Conservation (phyloP, 2,888 invertebrate genomes). For the Pristionchus entomophagus region DNA sequence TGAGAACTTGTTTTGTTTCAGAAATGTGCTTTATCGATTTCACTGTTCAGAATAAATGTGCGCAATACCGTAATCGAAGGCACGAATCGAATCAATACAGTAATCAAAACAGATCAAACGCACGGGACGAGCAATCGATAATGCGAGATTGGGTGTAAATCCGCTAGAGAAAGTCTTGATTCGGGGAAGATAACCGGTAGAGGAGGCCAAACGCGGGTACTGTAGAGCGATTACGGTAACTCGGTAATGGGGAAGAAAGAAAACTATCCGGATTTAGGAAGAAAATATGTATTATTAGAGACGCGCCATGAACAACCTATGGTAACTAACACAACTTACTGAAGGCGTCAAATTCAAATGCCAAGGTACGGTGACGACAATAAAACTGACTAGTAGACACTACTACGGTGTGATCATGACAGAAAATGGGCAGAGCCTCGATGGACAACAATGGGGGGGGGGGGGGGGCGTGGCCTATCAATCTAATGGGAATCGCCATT, state of each 20-base stretch:
- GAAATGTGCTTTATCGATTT: constrained; percentile 12
- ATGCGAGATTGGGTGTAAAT: constrained; percentile 22
- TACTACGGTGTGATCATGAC: constrained; percentile 17
- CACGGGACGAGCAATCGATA: constrained; percentile 19
- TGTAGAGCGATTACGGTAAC: constrained; percentile 9
- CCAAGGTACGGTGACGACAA: constrained; percentile 11
- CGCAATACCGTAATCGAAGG: constrained; percentile 24
- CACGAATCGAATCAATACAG: constrained; percentile 34
- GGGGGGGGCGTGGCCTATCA: background rate
- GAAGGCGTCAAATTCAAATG: background rate
- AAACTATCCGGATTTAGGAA: background rate
- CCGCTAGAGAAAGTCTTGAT: constrained; percentile 32
- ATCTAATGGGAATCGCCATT: constrained; percentile 40
- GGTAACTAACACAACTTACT: background rate
- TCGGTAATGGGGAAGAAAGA: background rate
- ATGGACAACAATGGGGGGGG: constrained; percentile 11
- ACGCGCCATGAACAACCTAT: constrained; percentile 10
- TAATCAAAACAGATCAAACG: constrained; percentile 25
- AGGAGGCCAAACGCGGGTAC: constrained; percentile 8
- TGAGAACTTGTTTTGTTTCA: background rate
- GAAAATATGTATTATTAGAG: background rate
- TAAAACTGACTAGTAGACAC: constrained; percentile 11
- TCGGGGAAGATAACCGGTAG: constrained; percentile 1
- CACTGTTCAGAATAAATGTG: background rate
- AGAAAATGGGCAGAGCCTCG: constrained; percentile 16